phyloP scores from a whole-genome alignment of 2,113 vertebrate species.

The Etheostoma cragini region DNA sequence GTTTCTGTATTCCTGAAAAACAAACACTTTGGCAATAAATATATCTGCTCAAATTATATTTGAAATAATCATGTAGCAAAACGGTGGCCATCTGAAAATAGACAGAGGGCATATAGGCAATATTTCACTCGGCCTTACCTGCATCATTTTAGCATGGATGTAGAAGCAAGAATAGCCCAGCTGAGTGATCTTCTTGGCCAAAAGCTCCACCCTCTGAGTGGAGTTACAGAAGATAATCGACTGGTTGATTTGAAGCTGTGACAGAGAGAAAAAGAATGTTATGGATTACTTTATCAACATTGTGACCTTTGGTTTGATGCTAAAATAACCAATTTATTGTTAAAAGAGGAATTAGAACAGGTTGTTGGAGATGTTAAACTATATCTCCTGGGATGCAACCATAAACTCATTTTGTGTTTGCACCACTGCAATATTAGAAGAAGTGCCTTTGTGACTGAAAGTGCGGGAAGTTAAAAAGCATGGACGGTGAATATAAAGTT shows the following conservation, averaged over 20 bases:
- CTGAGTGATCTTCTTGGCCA: slow-evolving; percentile 88
- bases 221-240: slow-evolving; percentile 89
- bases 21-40: not conserved
- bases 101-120: not conserved
- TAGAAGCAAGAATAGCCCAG: slow-evolving; percentile 88
- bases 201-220: slow-evolving; percentile 85
- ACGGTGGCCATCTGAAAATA: not conserved
- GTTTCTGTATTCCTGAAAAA: slow-evolving; percentile 82
- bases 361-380: not conserved
- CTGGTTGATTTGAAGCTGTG: slow-evolving; percentile 88
- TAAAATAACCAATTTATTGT: not conserved
- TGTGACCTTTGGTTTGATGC: not conserved
- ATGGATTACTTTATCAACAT: not conserved
- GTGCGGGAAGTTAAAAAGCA: slow-evolving; percentile 1
- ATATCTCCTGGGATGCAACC: not conserved
- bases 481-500: not conserved
- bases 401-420: not conserved
- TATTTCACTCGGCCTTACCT: slow-evolving; percentile 69
- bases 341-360: not conserved
- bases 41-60: too few relatives aligned
- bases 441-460: not conserved
- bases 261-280: not conserved
- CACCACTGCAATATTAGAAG: not conserved
- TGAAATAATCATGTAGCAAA: too few relatives aligned
- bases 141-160: slow-evolving; percentile 89